Conservation (phyloP, 2,888 invertebrate genomes). For the Diaphora mendica region DNA sequence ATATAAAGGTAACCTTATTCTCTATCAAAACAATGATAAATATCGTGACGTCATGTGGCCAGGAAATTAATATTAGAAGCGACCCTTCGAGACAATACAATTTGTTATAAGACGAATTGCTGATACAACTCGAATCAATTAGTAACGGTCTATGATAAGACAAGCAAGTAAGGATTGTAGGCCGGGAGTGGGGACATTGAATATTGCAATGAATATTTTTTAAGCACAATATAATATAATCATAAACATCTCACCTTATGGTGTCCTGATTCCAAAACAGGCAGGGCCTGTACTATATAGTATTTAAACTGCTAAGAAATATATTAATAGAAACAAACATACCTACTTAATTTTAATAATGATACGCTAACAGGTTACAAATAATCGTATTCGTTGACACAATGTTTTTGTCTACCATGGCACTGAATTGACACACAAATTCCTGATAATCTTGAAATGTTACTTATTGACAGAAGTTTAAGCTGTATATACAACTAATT, state of each 20-base stretch:
- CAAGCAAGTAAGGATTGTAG: constrained; percentile 17
- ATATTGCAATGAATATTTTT: background rate
- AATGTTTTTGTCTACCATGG: too few relatives aligned
- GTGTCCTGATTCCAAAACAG: too few relatives aligned
- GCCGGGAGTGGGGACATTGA: constrained; percentile 22
- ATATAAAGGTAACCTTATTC: background rate
- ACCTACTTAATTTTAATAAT: too few relatives aligned
- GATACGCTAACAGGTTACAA: too few relatives aligned
- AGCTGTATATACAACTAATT: too few relatives aligned
- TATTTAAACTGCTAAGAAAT: too few relatives aligned
- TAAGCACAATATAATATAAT: background rate
- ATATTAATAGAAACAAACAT: too few relatives aligned
- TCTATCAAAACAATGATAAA: constrained; percentile 18
- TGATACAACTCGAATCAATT: constrained; percentile 49
- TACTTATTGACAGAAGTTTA: too few relatives aligned
- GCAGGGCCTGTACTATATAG: too few relatives aligned
- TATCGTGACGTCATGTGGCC: constrained; percentile 19
- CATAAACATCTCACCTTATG: background rate
- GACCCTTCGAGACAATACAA: constrained; percentile 38
- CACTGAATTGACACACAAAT: too few relatives aligned
- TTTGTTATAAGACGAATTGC: constrained; percentile 37
- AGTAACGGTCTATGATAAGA: constrained; percentile 42
- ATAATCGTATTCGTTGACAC: too few relatives aligned
- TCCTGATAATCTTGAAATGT: too few relatives aligned
- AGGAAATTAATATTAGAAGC: constrained; percentile 19